These are phyloP conservation scores for Myotis myotis DNA, from an alignment of 2,797 vertebrate species.

Conservation along the genomic window DNA sequence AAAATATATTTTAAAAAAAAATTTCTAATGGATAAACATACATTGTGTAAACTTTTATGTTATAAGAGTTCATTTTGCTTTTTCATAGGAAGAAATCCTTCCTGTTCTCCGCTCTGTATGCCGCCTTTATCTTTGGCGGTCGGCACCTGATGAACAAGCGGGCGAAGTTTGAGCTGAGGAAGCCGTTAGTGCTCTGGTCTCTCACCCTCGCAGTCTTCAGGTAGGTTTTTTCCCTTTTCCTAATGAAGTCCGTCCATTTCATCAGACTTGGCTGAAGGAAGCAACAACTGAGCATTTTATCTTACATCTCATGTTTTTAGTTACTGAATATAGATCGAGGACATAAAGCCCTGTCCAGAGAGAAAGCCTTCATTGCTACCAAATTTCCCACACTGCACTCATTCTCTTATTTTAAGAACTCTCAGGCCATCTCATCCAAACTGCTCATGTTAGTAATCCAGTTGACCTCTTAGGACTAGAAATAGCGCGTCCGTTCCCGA, in stretches of 20 bases:
- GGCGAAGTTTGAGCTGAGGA: slow-evolving; percentile 98
- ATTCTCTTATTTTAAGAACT: not conserved
- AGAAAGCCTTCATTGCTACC: not conserved
- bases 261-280: not conserved
- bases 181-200: slow-evolving; percentile 97
- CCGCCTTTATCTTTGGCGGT: slow-evolving; percentile 97
- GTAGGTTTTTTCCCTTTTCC: slow-evolving; percentile 81
- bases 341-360: not conserved
- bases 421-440: not conserved
- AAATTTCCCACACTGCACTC: fast-evolving
- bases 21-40: not conserved
- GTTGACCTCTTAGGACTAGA: not conserved
- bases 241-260: not conserved
- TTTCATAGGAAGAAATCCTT: slow-evolving; percentile 97
- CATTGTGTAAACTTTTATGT: not conserved
- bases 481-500: not conserved
- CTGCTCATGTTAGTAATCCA: not conserved
- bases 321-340: not conserved
- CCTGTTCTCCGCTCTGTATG: slow-evolving; percentile 96
- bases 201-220: slow-evolving; percentile 98
- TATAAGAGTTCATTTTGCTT: slow-evolving; percentile 61
- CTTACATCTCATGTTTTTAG: not conserved
- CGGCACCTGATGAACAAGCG: slow-evolving; percentile 98
- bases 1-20: too few species aligned
- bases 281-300: not conserved